Base-by-base conservation (phyloP, 2,113 vertebrate genomes). In the Triplophysa dalaica region DNA sequence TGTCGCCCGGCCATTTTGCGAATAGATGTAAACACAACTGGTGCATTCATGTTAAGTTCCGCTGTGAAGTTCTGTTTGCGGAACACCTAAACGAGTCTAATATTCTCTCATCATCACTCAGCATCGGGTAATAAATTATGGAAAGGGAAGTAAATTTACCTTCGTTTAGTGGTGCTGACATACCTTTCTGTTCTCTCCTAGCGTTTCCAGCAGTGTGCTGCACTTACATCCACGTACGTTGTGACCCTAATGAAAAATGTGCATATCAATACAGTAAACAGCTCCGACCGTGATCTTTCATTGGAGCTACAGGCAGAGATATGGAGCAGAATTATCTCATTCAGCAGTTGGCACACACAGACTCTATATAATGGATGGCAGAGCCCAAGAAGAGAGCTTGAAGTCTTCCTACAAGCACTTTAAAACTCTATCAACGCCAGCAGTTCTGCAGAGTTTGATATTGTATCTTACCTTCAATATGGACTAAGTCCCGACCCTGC, bases 391-490 rank as follows among this genome's bases (percentile, higher is more conserved):
- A 63, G 56, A 70, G 77, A 75, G 84, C n/a, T 76, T 45, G n/a
- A 62, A 81, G 78, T 70, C 66, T 45, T 58, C n/a, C 33, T 33
- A 54, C 48, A 26, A 54, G 43, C 13, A 56, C 45, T 63, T 48
- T 80, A 52, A 13, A 64, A 45, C 75, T 22, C 70, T 41, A 80
- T 69, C 70, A 62, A 60, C 8, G 61, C n/a, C 69, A 50, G 68
- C 45, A 17, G 14, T 45, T 21, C 22, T 29, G 54, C 21, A 38
- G 61, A 64, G 38, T 45, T 63, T 62, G 33, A 81, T 69, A 62
- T 29, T 83, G 61, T 81, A 81, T 82, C 81, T 70, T 70, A 69
- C 73, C 77, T 75, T 48, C 5, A 52, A 66, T 78, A 78, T 75
- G 76, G 13, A 13, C 63, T n/a, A 33, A 56, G 67, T 52, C 50